Base-by-base conservation (phyloP, 2,113 vertebrate species). In the Myiozetetes cayanensis region DNA sequence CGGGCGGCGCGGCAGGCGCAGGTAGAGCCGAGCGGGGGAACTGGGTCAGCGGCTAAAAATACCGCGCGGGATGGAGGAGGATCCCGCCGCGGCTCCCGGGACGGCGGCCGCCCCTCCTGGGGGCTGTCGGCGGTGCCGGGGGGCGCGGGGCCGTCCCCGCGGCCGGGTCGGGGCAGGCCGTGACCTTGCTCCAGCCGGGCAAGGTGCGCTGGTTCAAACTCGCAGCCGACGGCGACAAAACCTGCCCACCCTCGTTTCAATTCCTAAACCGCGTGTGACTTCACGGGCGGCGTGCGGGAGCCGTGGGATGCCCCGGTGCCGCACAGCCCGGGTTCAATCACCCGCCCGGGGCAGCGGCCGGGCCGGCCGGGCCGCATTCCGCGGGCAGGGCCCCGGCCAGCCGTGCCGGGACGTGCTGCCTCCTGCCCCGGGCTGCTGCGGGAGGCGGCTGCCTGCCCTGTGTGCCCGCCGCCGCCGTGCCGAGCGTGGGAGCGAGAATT, bases 1-100 rank as follows among this genome's bases (percentile, higher is more conserved):
- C 20, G 46, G 43, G 49, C 44, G 39, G 31, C 1, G 52, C 17
- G 73, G 24, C 50, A 63, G 27, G 37, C 49, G 94, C 79, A 72
- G 94, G 94, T 76, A 67, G 63, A 67, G 58, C 23, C 9, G 35
- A 55, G 78, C 16, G 4, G 67, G 56, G 25, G 73, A 81, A 85
- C 47, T 91, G 91, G 87, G 94, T 85, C 94, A 92, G 59, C 50
- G 39, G 30, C 87, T 93, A 86, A 88, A 93, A 91, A 82, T 93
- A 94, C 76, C 33, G 76, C 44, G 33, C 37, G 62, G 84, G 41
- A 78, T 65, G 33, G 81, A 65, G 78, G 25, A 73, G 35, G 55
- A 39, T 37, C 52, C 4, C 7, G 19, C 46, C 28, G 44, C 31
- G 13, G 83, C 39, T 33, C 9, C 47, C 15, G 23, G 30, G 24